Evolutionary conservation across 2,888 invertebrate genomes (phyloP), one percentile per base, ranked within the genome.

Genomic region (Boloria euphrosyne): DNA sequence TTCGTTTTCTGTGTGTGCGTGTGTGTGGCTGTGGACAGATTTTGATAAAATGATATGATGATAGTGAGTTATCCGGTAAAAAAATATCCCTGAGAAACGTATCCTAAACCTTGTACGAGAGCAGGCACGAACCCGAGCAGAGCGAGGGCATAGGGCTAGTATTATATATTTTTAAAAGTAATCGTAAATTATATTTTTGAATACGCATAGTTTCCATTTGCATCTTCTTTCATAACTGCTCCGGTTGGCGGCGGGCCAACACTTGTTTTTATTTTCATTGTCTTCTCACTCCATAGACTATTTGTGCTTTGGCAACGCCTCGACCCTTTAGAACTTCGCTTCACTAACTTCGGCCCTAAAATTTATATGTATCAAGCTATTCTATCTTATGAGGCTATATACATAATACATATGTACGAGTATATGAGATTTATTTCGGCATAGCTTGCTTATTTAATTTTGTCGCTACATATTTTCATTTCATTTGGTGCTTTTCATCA

Each of bases 231-330:
- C 70, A 57, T 64, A 68, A 70, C 66, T 51, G 68, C 44, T 55
- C 70, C 65, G 62, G 46, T 68, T 70, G 70, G 70, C 68, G 43
- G 43, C 13, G 27, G 43, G 61, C 70, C 70, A 70, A 50, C 14
- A 57, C 31, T 67, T 59, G 68, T 65, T 65, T 65, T 68, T 62
- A 68, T 68, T 57, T 59, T 31, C 61, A 57, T 62, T 54, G 47
- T 64, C 54, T 60, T 13, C 46, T 62, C 16, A 50, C 31, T 54
- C 49, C 44, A 22, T 44, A 16, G 53, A 43, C 60, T 64, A 60
- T 57, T 67, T 27, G 60, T 13, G 64, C 43, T 55, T 67, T 64
- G 67, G 64, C 60, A 64, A 55, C 50, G 49, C 52, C 31, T 61
- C 44, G 49, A 59, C 31, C 46, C 49, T 31, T 47, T 14, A 6